Evolutionary conservation across 2,797 vertebrate genomes (phyloP), one percentile per base, ranked within the genome.

Genomic region (Onychomys torridus): DNA sequence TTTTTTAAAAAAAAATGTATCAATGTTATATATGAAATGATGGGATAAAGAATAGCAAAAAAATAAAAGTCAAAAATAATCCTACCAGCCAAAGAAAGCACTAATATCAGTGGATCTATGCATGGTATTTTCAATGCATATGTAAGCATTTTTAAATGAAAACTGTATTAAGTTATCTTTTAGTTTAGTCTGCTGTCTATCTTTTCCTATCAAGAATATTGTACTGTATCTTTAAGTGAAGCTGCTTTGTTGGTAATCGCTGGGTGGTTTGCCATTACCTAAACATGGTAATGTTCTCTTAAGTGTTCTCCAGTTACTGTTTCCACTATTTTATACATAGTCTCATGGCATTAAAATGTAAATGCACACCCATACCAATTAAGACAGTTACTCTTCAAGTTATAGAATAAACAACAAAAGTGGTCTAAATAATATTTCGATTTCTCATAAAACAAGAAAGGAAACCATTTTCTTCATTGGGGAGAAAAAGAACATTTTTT

Each of bases 131-230:
- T 88, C 52, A 89, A 87, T 40, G 29, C 27, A 78, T 27, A 91
- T 21, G 17, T 49, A 61, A 76, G 49, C 32, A 92, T 81, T 92
- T 97, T 81, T 25, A 79, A 71, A 85, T 37, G 81, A 83, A 94
- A 65, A 69, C 37, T 59, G 57, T 27, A 93, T 27, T 57, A 85
- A 67, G 46, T 17, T 55, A 59, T 83, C 61, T 86, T 78, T 21
- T n/a, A 65, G 12, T 55, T 93, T 89, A 63, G 79, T 71, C 43
- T 75, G 85, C 32, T 92, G 21, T 52, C 89, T 19, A n/a, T 69
- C 49, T 43, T 93, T 61, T 95, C 29, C 82, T 77, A 82, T 78
- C 55, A 83, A 89, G 17, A 94, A 84, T 57, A 84, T 75, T 88
- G 77, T 32, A 63, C 34, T 63, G 85, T 43, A 78, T 25, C 7